Percentiles rank a stretch among this genome's conserved stretches.
phyloP scores from a whole-genome alignment of 2,888 invertebrate species.

The Dexiosoma caninum region DNA sequence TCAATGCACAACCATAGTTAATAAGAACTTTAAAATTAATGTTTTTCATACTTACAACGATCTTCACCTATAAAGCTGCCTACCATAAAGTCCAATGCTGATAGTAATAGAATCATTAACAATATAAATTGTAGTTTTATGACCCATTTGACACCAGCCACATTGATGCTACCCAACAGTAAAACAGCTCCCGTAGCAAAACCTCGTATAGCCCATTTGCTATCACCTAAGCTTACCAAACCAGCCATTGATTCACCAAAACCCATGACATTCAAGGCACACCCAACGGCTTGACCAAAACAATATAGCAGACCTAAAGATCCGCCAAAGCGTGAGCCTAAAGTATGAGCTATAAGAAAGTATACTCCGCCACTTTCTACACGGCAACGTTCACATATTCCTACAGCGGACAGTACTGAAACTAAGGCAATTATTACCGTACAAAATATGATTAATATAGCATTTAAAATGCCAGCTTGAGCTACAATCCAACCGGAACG shows the following conservation, averaged over 20 bases:
- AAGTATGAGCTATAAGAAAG: conserved; percentile 94
- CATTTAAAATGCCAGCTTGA: conserved; percentile 90
- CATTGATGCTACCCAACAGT: conserved; percentile 91
- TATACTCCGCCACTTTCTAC: conserved; percentile 99
- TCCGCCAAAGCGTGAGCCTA: conserved; percentile 95
- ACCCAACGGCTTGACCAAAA: conserved; percentile 97
- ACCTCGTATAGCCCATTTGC: conserved; percentile 89
- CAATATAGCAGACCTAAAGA: conserved; percentile 95
- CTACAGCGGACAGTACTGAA: conserved; percentile 95
- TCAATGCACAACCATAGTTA: background rate
- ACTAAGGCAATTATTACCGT: conserved; percentile 94
- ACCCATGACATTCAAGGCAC: conserved; percentile 95
- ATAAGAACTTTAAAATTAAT: conserved; percentile 38
- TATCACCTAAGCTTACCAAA: conserved; percentile 84
- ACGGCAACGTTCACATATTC: conserved; percentile 95
- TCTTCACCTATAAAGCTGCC: conserved; percentile 91
- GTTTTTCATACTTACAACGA: conserved; percentile 79
- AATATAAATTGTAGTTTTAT: conserved; percentile 95
- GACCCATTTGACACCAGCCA: conserved; percentile 99
- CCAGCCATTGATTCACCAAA: conserved; percentile 98
- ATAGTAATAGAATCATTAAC: conserved; percentile 89
- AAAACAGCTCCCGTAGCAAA: conserved; percentile 93
- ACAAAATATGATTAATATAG: conserved; percentile 87
- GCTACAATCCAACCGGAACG: conserved; percentile 98
- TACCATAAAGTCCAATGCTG: conserved; percentile 94